Conservation (phyloP, 2,797 vertebrate genomes). For the Eupleurogrammus muticus region DNA sequence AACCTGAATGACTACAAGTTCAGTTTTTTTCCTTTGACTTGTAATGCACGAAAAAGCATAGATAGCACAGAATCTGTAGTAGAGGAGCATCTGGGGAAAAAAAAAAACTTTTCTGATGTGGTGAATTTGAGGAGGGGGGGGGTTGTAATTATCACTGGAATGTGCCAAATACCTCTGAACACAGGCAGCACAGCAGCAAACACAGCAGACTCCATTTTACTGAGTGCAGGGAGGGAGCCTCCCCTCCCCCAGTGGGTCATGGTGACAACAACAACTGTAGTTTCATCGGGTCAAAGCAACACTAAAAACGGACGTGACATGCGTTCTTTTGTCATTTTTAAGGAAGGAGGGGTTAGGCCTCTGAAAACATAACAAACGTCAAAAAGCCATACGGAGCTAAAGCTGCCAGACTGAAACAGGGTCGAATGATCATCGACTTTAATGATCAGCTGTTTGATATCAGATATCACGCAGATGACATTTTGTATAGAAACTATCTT, state of each 20-base stretch:
- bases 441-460: background rate
- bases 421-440: too few relatives aligned
- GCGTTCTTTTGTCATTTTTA: too few relatives aligned
- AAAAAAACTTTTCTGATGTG: background rate
- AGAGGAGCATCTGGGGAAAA: background rate
- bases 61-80: background rate
- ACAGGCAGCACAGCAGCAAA: conserved; percentile 22
- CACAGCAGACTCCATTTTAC: conserved; percentile 63
- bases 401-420: too few relatives aligned
- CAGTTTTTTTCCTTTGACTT: too few relatives aligned
- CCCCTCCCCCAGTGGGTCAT: conserved; percentile 61
- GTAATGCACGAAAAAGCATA: too few relatives aligned
- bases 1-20: too few relatives aligned
- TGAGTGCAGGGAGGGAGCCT: conserved; percentile 22
- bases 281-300: background rate
- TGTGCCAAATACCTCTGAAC: conserved; percentile 8
- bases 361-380: background rate
- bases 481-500: too few relatives aligned
- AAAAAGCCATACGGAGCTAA: background rate
- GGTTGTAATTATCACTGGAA: background rate
- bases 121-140: background rate
- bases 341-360: too few relatives aligned
- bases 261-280: conserved; percentile 38
- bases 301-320: background rate
- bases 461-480: too few relatives aligned